A percentile compares a stretch with the other conserved stretches of the same genome.
Evolutionary conservation across 2,797 vertebrate species (phyloP).

Genomic region (Myotis planiceps): DNA sequence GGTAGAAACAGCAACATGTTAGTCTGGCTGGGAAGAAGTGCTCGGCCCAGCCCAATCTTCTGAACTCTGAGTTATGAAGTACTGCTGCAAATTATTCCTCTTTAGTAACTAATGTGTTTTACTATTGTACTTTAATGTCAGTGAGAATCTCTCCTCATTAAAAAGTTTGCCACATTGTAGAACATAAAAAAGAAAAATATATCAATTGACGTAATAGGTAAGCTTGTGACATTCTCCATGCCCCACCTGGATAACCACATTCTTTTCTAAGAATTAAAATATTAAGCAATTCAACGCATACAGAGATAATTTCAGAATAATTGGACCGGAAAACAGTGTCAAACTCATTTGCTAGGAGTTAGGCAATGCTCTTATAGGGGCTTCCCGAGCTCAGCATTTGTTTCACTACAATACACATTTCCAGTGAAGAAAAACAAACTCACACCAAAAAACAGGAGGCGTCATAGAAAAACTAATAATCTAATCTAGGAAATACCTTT

Average conservation of each 20-base stretch:
- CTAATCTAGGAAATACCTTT: background rate
- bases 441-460: background rate
- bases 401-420: constrained; percentile 6
- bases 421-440: background rate
- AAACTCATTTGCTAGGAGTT: constrained; percentile 34
- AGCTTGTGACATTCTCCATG: background rate
- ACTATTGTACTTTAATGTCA: background rate
- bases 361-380: background rate
- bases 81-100: background rate
- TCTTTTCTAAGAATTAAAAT: constrained; percentile 34
- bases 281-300: constrained; percentile 34
- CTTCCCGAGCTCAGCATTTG: constrained; percentile 33
- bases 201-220: background rate
- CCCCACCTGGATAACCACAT: background rate
- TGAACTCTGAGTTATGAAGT: background rate
- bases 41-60: accelerated
- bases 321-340: background rate
- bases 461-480: constrained; percentile 1
- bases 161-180: background rate
- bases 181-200: background rate
- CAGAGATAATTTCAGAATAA: constrained; percentile 39
- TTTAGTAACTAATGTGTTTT: background rate
- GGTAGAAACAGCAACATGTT: background rate
- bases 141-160: background rate
- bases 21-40: background rate